Base-by-base conservation (phyloP, 2,113 vertebrate species). In the Gobiocypris rarus region DNA sequence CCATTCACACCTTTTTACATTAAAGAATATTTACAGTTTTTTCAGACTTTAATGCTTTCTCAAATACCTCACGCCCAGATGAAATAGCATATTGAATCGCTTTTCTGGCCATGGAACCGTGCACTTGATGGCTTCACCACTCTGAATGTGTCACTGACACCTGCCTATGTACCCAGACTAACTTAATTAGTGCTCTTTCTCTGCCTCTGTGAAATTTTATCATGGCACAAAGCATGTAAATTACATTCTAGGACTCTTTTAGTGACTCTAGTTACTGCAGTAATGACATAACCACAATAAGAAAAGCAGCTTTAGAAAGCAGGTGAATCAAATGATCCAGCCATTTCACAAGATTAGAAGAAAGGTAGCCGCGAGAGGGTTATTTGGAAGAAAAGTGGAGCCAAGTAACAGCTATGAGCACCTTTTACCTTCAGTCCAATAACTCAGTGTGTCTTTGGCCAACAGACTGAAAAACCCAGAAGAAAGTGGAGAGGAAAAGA, bases 171-270 rank as follows among this genome's bases (percentile, higher is more conserved):
- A 69, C 75, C 67, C 75, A 61, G 56, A 22, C 48, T 86, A 88
- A 88, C 87, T 86, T 75, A 76, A 88, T 88, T 85, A 88, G 87
- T 54, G 70, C 65, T 83, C 77, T 81, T 83, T 79, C 77, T 67
- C 80, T 61, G 63, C 76, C 43, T 81, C 43, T 34, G 48, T 87
- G 87, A 83, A 88, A 85, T 45, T 48, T 10, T 75, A 86, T 79
- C 58, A 34, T 24, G 26, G 70, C 76, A 45, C 70, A 26, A 75
- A 41, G 56, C 77, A 28, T 50, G 14, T 83, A 86, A 88, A 88
- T 74, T 59, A 26, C 84, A 86, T 88, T 86, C 84, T 38, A 69
- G 75, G 81, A 88, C 82, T 71, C 77, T 84, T 83, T 88, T 65
- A 86, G 75, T 70, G 56, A 59, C 78, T 85, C 71, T 56, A 54